Evolutionary conservation across 1,140 invertebrate species (phyloP), one percentile per base, ranked within the genome.

Genomic region (Drosophila sp.): DNA sequence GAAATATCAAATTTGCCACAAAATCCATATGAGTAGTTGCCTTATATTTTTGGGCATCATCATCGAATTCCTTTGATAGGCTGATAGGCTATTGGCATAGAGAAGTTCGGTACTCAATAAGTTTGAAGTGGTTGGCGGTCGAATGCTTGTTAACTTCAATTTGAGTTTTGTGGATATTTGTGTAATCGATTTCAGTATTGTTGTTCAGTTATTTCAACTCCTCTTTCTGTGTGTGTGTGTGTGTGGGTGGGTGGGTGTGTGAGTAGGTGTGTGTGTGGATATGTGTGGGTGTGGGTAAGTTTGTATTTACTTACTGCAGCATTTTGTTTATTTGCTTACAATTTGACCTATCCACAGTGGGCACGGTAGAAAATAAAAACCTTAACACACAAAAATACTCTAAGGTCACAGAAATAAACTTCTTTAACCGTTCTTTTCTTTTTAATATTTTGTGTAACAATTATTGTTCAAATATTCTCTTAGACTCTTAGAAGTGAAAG

Each of bases 181-280:
- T 66, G 65, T 67, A 80, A 80, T 89, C 67, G 76, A 79, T 89
- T 79, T 79, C 35, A 35, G 50, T 40, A 25, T 27, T 27, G 32
- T 57, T 64, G 30, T 44, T 67, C 17, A 50, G 44, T 50, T 50
- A 50, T 50, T 50, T 47, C 44, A 7, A 25, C 23, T 47, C 23
- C 17, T 23, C 44, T 44, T 23, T 17, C 8, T 29, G 35, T n/a
- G 10, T 57, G 27, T 78, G 60, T 54, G 65, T 63, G n/a, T 17
- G 17, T 17, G 17, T 17, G 17, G 17, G 17, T 17, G 17, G 17
- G 17, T 17, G 17, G 17, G 17, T 17, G 17, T 17, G 17, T 17
- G 17, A 17, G 17, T 17, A 17, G 17, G 17, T 17, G 17, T 29
- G 35, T 57, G 27, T 78, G 60, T 54, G 65, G 63, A 47, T 63